Evolutionary conservation across 2,113 vertebrate species (phyloP).

Genomic region (Calyptommatus sinebrachiatus): DNA sequence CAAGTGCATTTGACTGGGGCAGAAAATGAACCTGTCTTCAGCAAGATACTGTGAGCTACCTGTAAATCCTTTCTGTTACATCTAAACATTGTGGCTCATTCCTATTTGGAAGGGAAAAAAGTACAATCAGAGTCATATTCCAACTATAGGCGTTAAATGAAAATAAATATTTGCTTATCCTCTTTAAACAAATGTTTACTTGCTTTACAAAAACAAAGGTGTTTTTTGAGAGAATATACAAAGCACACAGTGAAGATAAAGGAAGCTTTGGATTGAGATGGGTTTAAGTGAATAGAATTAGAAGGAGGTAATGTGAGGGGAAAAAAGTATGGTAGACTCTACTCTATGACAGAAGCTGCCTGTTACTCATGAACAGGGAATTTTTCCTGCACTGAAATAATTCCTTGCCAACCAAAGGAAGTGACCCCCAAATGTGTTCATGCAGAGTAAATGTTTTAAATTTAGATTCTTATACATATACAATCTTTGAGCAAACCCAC

Average conservation of each 20-base stretch:
- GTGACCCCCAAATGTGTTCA: too few species aligned
- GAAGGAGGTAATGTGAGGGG: background rate
- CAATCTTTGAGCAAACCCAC: too few species aligned
- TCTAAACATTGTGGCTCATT: background rate
- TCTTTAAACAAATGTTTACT: slow-evolving; percentile 8
- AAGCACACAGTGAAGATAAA: background rate
- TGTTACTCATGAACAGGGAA: too few species aligned
- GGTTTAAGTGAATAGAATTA: background rate
- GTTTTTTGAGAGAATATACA: slow-evolving; percentile 1
- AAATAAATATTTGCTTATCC: slow-evolving; percentile 5
- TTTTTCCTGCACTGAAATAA: too few species aligned
- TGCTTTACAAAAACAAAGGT: slow-evolving; percentile 21
- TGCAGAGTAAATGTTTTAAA: too few species aligned
- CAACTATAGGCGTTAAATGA: slow-evolving; percentile 11
- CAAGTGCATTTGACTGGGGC: background rate
- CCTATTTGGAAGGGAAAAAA: background rate
- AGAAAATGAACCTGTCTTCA: too few species aligned
- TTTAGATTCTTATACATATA: too few species aligned
- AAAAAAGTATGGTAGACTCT: too few species aligned
- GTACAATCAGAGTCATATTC: background rate
- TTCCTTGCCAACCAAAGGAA: too few species aligned
- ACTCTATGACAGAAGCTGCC: too few species aligned
- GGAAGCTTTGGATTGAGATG: background rate
- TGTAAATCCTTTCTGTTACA: background rate
- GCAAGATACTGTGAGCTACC: too few species aligned